A percentile compares a stretch with the other conserved stretches of the same genome.
These are phyloP conservation scores for Oreochromis grahami DNA, from an alignment of 2,797 vertebrate species.

Conservation along the genomic window DNA sequence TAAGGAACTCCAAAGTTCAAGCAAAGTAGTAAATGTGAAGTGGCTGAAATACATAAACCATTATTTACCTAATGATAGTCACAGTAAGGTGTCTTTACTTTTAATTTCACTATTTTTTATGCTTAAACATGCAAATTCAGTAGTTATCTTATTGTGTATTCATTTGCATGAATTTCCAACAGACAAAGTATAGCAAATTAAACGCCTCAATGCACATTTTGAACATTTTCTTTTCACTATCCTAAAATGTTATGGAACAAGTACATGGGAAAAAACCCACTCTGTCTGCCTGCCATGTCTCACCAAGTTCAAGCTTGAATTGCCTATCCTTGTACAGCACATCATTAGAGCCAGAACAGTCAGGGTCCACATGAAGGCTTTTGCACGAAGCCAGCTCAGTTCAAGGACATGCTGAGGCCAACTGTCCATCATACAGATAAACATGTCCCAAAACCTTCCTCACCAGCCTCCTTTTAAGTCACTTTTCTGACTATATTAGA, in stretches of 20 bases:
- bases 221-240: not conserved
- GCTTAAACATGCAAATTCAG: not conserved
- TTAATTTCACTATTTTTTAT: not conserved
- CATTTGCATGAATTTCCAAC: not conserved
- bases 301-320: not conserved
- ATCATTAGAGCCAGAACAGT: not conserved
- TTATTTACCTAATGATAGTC: not conserved
- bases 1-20: not conserved
- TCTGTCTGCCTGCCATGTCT: not conserved
- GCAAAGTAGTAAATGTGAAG: not conserved
- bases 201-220: not conserved
- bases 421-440: not conserved
- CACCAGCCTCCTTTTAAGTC: not conserved
- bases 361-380: not conserved
- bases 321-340: not conserved
- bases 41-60: not conserved
- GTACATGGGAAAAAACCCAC: accelerated
- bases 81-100: accelerated
- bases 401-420: not conserved
- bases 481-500: not conserved
- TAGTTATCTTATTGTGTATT: not conserved
- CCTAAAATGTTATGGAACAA: not conserved
- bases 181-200: not conserved
- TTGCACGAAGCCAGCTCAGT: not conserved
- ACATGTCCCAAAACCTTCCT: not conserved